A percentile compares a stretch with the other conserved stretches of the same genome.
Evolutionary conservation across 2,113 vertebrate genomes (phyloP).

Genomic region (Lycocorax pyrrhopterus): DNA sequence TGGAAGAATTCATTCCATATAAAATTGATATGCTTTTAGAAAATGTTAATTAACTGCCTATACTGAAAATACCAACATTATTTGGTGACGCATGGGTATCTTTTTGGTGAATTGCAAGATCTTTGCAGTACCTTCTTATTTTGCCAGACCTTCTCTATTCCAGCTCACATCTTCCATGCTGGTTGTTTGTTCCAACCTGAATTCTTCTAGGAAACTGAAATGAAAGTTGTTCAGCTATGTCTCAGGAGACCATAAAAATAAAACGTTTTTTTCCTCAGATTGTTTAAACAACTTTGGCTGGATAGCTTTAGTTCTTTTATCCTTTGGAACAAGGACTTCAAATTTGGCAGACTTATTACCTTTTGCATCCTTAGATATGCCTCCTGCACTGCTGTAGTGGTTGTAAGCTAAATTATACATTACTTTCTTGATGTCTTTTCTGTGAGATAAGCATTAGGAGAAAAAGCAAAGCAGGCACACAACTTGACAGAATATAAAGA

Average conservation of each 20-base stretch:
- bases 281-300: neutral
- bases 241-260: neutral
- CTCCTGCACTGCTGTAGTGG: neutral
- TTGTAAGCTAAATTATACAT: no score
- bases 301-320: neutral
- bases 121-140: neutral
- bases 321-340: neutral
- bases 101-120: neutral
- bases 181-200: neutral
- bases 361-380: neutral
- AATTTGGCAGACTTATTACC: neutral
- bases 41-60: neutral
- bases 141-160: neutral
- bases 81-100: neutral
- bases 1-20: neutral
- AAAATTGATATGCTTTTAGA: neutral
- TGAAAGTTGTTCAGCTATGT: neutral
- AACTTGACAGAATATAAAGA: no score
- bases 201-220: neutral
- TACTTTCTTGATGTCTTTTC: no score
- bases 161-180: neutral
- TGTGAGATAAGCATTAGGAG: no score
- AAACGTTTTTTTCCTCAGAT: neutral
- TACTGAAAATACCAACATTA: neutral
- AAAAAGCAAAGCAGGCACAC: no score